These are phyloP conservation scores for Zelleria hepariella DNA, from an alignment of 2,888 invertebrate genomes.

Conservation along the genomic window DNA sequence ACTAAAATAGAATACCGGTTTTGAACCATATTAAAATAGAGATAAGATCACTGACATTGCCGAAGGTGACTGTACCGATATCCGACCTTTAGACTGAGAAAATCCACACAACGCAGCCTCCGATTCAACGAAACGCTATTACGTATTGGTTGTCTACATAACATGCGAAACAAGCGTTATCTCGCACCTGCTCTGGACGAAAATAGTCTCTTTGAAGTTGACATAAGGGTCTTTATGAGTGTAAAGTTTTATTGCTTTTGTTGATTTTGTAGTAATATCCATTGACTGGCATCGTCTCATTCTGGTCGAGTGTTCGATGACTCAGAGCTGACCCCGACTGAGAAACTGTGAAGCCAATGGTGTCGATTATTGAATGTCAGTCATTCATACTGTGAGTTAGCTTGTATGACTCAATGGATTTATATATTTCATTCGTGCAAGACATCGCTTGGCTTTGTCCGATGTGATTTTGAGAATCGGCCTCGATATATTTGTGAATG, in stretches of 20 bases:
- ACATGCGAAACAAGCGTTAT: background rate
- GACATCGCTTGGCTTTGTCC: too few species aligned
- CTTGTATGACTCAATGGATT: too few species aligned
- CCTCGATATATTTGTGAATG: too few species aligned
- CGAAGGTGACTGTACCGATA: background rate
- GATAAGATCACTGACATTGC: background rate
- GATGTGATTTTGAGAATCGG: too few species aligned
- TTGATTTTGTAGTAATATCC: conserved; percentile 26
- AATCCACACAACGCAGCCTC: conserved; percentile 4
- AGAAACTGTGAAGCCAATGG: background rate
- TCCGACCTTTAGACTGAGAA: conserved; percentile 1
- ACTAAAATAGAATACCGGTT: too few species aligned
- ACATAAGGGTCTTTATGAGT: background rate
- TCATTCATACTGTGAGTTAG: background rate
- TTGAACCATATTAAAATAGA: background rate
- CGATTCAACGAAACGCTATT: background rate
- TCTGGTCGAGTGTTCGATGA: conserved; percentile 29
- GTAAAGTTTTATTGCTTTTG: conserved; percentile 6
- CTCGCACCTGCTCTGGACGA: background rate
- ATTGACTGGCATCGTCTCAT: conserved; percentile 27
- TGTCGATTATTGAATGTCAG: background rate
- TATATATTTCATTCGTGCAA: too few species aligned
- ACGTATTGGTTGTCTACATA: background rate
- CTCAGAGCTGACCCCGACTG: conserved; percentile 22
- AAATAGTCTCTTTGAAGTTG: background rate